Conservation (phyloP, 2,888 invertebrate species). For the Troides oblongomaculatus region DNA sequence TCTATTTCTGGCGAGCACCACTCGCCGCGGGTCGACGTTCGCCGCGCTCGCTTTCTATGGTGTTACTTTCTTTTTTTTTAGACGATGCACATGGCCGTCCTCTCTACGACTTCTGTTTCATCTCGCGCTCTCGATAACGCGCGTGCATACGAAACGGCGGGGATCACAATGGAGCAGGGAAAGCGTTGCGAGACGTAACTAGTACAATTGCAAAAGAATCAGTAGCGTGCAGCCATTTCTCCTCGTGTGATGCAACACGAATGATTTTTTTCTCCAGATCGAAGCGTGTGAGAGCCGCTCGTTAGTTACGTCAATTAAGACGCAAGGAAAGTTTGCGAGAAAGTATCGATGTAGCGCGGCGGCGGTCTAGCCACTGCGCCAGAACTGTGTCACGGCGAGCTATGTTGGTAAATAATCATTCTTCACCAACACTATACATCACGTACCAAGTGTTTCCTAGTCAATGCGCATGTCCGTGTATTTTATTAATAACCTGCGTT, state of each 20-base stretch:
- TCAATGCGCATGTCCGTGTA: constrained; percentile 34
- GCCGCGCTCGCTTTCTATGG: constrained; percentile 72
- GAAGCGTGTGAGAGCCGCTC: constrained; percentile 72
- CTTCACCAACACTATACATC: constrained; percentile 43
- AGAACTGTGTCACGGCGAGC: constrained; percentile 68
- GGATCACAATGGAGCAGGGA: constrained; percentile 67
- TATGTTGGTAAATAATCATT: constrained; percentile 70
- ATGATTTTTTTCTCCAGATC: constrained; percentile 55
- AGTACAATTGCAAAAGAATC: constrained; percentile 68
- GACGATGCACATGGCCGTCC: constrained; percentile 47
- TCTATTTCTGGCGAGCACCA: constrained; percentile 75
- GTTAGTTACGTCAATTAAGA: constrained; percentile 78
- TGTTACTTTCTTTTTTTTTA: constrained; percentile 73
- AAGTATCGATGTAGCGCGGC: constrained; percentile 71
- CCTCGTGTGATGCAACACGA: constrained; percentile 73
- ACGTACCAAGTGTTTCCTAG: constrained; percentile 49
- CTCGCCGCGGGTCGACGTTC: constrained; percentile 72
- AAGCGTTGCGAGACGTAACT: constrained; percentile 64
- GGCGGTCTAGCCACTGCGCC: constrained; percentile 33
- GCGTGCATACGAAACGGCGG: constrained; percentile 41
- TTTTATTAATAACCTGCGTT: constrained; percentile 28
- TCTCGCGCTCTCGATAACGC: constrained; percentile 47
- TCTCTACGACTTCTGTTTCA: constrained; percentile 47
- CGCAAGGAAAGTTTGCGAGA: constrained; percentile 75
- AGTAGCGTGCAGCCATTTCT: constrained; percentile 76